phyloP scores from a whole-genome alignment of 2,113 vertebrate species.

The Geococcyx californianus region DNA sequence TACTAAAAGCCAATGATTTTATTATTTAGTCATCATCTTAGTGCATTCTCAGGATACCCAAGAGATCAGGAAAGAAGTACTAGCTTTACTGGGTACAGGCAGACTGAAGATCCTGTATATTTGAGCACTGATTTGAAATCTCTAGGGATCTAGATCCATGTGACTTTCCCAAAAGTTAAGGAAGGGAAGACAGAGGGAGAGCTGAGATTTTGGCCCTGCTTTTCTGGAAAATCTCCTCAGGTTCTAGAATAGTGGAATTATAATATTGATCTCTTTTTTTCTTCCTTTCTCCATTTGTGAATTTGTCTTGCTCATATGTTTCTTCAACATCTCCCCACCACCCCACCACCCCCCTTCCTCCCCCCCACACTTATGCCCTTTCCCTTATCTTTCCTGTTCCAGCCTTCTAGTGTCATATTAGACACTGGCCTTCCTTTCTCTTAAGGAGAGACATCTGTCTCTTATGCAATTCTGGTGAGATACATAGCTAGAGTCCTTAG shows the following conservation, averaged over 20 bases:
- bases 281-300: background rate
- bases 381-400: background rate
- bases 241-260: background rate
- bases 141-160: background rate
- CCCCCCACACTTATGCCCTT: background rate
- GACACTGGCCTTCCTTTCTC: background rate
- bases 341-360: no score
- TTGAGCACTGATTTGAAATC: background rate
- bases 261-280: background rate
- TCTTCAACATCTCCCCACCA: background rate
- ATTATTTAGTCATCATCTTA: background rate
- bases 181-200: background rate
- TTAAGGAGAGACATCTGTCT: background rate
- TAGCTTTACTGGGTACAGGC: background rate
- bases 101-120: background rate
- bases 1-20: background rate
- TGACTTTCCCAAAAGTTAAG: background rate
- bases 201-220: background rate
- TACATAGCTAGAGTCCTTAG: background rate
- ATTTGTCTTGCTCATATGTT: background rate
- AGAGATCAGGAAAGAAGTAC: background rate
- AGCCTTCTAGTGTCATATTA: background rate
- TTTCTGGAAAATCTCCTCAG: background rate
- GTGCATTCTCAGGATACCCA: background rate
- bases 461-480: background rate